Evolutionary conservation across 2,888 invertebrate genomes (phyloP).

Genomic region (Acrocyrtus sp.): DNA sequence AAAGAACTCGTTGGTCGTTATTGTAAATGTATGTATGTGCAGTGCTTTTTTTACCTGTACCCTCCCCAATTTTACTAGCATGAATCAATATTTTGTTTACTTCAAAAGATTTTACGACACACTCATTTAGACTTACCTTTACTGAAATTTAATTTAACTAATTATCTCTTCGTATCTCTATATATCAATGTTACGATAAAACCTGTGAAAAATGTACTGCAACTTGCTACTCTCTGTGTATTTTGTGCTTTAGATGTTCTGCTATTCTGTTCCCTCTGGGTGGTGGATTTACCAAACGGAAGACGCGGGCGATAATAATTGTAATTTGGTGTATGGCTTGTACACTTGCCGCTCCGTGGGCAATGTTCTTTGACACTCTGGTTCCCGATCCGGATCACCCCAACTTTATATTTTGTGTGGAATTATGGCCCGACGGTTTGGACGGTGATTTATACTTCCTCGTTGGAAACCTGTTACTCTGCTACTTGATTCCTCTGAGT

Average conservation of each 20-base stretch:
- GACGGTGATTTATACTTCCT: slow-evolving; percentile 88
- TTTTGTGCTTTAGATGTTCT: slow-evolving; percentile 79
- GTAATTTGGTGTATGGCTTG: slow-evolving; percentile 91
- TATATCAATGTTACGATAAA: background rate
- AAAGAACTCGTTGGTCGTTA: too few relatives aligned
- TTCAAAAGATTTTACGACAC: too few relatives aligned
- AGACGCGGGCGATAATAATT: slow-evolving; percentile 87
- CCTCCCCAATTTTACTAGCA: too few relatives aligned
- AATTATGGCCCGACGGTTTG: slow-evolving; percentile 86
- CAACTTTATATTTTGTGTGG: slow-evolving; percentile 79
- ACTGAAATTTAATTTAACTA: too few relatives aligned
- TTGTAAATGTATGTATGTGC: too few relatives aligned
- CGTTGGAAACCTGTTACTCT: slow-evolving; percentile 86
- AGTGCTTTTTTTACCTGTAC: too few relatives aligned
- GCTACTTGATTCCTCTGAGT: slow-evolving; percentile 90
- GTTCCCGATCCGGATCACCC: slow-evolving; percentile 79
- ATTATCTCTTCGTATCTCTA: background rate
- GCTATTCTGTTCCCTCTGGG: slow-evolving; percentile 96
- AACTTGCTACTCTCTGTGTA: background rate
- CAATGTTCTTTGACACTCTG: slow-evolving; percentile 86
- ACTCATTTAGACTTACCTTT: too few relatives aligned
- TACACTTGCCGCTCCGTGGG: slow-evolving; percentile 89
- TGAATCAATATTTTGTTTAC: too few relatives aligned
- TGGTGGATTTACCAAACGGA: slow-evolving; percentile 88
- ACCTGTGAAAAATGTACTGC: background rate